phyloP scores from a whole-genome alignment of 1,140 invertebrate genomes.

The Acromyrmex echinatior region DNA sequence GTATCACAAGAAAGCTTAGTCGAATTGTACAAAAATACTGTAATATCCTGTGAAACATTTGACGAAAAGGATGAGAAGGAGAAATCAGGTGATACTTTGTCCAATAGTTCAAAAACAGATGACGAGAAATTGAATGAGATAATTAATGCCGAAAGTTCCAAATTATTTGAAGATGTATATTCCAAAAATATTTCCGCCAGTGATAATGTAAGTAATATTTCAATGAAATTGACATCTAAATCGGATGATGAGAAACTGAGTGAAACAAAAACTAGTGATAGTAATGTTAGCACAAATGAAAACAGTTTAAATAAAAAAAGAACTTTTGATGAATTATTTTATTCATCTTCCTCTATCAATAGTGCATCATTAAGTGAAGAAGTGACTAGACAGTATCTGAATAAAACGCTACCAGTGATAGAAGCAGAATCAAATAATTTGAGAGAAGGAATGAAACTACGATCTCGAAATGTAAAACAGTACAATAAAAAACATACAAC shows the following conservation, averaged over 20 bases:
- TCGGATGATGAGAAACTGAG: constrained; percentile 80
- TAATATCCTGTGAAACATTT: not conserved
- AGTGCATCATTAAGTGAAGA: constrained; percentile 19
- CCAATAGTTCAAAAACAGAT: constrained; percentile 78
- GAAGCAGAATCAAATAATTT: not conserved
- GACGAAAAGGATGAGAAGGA: not conserved
- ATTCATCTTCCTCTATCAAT: constrained; percentile 1
- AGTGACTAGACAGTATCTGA: not conserved
- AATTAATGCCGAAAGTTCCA: constrained; percentile 58
- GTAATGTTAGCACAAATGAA: not conserved
- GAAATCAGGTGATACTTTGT: constrained; percentile 59
- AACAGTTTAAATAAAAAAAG: not conserved
- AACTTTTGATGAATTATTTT: not conserved
- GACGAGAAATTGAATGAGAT: constrained; percentile 81
- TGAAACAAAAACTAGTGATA: constrained; percentile 67
- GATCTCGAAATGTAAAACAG: not conserved
- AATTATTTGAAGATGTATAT: constrained; percentile 47
- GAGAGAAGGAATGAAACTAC: not conserved
- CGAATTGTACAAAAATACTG: constrained; percentile 9
- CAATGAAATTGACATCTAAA: constrained; percentile 64
- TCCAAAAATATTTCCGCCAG: not conserved
- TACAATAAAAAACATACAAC: not conserved
- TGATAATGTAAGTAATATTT: constrained; percentile 41
- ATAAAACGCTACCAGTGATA: not conserved
- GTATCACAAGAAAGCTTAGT: not conserved